phyloP scores from a whole-genome alignment of 2,888 invertebrate species.

The Scotopteryx bipunctaria region DNA sequence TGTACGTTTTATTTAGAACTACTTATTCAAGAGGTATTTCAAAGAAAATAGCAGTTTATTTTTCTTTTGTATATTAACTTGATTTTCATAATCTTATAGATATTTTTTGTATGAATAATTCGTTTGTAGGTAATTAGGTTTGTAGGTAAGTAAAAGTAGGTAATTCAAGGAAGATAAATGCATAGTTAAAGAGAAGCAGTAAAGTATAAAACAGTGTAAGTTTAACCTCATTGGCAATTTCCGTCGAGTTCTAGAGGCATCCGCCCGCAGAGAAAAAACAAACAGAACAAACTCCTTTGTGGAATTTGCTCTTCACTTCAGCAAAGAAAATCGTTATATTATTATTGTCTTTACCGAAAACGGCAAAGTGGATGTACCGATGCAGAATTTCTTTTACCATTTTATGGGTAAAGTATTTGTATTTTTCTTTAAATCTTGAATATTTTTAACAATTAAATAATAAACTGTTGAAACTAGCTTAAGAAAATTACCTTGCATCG shows the following conservation, averaged over 20 bases:
- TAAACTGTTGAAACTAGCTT: no score
- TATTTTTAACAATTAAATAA: no score
- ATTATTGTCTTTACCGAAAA: constrained; percentile 40
- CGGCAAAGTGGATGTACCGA: constrained; percentile 24
- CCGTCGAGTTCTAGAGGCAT: constrained; percentile 43
- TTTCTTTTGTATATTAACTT: no score
- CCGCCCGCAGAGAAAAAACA: constrained; percentile 45
- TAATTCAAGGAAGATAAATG: background rate
- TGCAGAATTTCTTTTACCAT: constrained; percentile 26
- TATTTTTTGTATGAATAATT: no score
- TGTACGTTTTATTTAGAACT: no score
- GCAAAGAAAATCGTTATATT: constrained; percentile 44
- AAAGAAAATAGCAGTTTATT: no score
- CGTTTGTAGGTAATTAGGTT: no score
- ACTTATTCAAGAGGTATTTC: no score
- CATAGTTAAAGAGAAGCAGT: constrained; percentile 18
- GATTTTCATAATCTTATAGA: no score
- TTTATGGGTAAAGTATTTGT: background rate
- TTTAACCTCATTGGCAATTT: constrained; percentile 50
- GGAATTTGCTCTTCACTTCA: constrained; percentile 44
- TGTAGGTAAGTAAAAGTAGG: background rate
- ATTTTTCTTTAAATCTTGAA: no score
- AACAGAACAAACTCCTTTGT: constrained; percentile 44
- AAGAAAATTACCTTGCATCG: no score
- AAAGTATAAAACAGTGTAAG: constrained; percentile 37